Base-by-base conservation (phyloP, 2,113 vertebrate species). In the Phylloscopus trochiloides region DNA sequence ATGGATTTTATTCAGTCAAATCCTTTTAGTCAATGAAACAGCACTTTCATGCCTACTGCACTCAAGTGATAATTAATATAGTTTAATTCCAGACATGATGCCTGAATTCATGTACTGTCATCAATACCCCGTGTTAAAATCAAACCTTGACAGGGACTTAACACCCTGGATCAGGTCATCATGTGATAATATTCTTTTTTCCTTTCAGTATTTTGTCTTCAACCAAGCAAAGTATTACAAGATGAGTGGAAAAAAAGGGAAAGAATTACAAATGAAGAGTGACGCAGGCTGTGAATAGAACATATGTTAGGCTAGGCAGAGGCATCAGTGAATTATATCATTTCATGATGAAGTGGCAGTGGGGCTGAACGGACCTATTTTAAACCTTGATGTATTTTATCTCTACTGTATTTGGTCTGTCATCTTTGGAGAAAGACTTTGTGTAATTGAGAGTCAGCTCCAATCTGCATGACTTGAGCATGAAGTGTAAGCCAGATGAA, bases 191-290 rank as follows among this genome's bases (percentile, higher is more conserved):
- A 98, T 96, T 98, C 98, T 97, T 96, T 97, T 97, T 97, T 96
- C 97, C 96, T 98, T 97, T 98, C 97, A 98, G 97, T 98, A 98
- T 98, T 98, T 98, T 98, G 98, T 98, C 98, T 98, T 98, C 98
- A 98, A 75, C 98, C 98, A 98, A 98, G 98, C 97, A 98, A 98
- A 97, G 98, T 98, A 98, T 98, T 98, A 98, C 97, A 97, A 98
- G 98, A 97, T 95, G 98, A 59, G 47, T 18, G 55, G 94, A 31
- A 97, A 97, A 97, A 96, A 98, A 95, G 91, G 95, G 98, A 98
- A 98, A 98, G 98, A 98, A 98, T 99, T 99, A 98, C 98, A 99
- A 99, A 99, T 99, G 98, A 99, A 98, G 98, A 99, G 98, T 99
- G 99, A 99, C 98, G 92, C 94, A 90, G 97, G 98, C 98, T 98